These are phyloP conservation scores for Eilema griseolum DNA, from an alignment of 2,888 invertebrate species.

Conservation along the genomic window DNA sequence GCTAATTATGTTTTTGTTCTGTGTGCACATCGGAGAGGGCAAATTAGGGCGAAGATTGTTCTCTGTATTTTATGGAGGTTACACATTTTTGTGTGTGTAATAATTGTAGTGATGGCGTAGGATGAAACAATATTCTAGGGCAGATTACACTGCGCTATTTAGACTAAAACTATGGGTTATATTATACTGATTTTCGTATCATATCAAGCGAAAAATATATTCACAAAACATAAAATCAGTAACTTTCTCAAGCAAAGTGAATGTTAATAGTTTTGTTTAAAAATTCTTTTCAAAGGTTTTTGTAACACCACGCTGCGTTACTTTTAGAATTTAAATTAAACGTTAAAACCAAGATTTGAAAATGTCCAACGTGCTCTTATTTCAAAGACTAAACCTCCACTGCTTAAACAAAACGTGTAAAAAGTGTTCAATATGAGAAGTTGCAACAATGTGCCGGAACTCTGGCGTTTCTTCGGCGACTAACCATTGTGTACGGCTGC, in stretches of 20 bases:
- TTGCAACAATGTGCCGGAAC: slow-evolving; percentile 37
- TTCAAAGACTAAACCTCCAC: slow-evolving; percentile 24
- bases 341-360: background rate
- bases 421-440: slow-evolving; percentile 33
- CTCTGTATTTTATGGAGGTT: background rate
- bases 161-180: no score
- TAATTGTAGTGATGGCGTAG: background rate
- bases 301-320: no score
- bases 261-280: background rate
- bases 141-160: background rate
- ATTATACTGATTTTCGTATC: no score
- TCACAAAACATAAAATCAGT: background rate
- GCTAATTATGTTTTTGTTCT: slow-evolving; percentile 21
- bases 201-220: background rate
- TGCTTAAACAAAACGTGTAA: slow-evolving; percentile 30
- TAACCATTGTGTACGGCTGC: slow-evolving; percentile 25
- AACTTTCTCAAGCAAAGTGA: background rate
- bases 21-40: background rate
- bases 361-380: slow-evolving; percentile 8
- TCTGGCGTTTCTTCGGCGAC: slow-evolving; percentile 17
- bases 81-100: background rate
- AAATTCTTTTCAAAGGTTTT: background rate
- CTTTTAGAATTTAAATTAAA: slow-evolving; percentile 5
- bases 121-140: no score
- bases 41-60: slow-evolving; percentile 7